phyloP scores from a whole-genome alignment of 1,140 invertebrate species.

The Cydia splendana region DNA sequence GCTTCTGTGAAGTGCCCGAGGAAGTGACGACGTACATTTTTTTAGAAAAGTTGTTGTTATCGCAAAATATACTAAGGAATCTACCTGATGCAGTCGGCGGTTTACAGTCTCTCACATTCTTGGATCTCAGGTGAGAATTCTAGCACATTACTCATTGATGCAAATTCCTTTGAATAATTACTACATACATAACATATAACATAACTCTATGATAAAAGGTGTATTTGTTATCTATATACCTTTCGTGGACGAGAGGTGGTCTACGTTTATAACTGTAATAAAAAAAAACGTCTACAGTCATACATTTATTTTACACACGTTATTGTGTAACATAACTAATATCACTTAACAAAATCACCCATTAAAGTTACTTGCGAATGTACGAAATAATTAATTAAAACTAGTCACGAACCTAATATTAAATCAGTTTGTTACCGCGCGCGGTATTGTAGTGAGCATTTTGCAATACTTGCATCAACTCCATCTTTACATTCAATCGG shows the following conservation, averaged over 20 bases:
- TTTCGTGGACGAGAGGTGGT: not conserved
- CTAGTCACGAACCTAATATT: constrained; percentile 33
- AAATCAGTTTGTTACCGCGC: constrained; percentile 53
- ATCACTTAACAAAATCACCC: constrained; percentile 29
- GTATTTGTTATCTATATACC: not conserved
- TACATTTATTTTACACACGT: constrained; percentile 18
- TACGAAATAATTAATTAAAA: constrained; percentile 23
- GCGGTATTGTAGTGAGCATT: constrained; percentile 55
- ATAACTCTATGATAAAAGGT: too few species aligned
- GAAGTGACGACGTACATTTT: constrained; percentile 93
- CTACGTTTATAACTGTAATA: not conserved
- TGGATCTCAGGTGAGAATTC: constrained; percentile 88
- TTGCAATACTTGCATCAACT: constrained; percentile 69
- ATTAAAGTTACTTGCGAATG: not conserved
- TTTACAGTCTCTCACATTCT: constrained; percentile 91
- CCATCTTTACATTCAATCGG: constrained; percentile 68
- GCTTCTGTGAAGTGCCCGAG: constrained; percentile 92
- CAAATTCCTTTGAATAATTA: too few species aligned
- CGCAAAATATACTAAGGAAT: constrained; percentile 93
- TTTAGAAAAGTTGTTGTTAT: constrained; percentile 92
- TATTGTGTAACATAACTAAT: constrained; percentile 29
- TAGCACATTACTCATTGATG: not conserved
- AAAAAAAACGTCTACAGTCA: not conserved
- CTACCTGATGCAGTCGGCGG: constrained; percentile 91
- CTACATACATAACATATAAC: not conserved